phyloP scores from a whole-genome alignment of 2,113 vertebrate genomes.

The Xiphophorus maculatus region DNA sequence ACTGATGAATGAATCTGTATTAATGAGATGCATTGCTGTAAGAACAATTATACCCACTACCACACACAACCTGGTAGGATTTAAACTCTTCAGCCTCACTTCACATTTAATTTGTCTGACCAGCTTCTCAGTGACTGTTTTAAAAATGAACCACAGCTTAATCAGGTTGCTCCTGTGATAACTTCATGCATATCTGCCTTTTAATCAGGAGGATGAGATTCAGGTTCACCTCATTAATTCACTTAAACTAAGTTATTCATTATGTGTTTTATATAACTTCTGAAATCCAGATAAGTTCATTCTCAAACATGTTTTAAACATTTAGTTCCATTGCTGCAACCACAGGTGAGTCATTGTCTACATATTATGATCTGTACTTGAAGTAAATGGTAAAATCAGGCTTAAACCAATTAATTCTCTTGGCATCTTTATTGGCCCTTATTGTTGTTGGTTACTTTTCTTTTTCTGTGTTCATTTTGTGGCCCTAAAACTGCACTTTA shows the following conservation, averaged over 20 bases:
- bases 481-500: background rate
- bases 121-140: background rate
- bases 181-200: background rate
- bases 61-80: background rate
- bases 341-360: too few species aligned
- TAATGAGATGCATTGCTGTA: slow-evolving; percentile 19
- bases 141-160: background rate
- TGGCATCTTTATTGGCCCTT: background rate
- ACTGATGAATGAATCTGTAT: slow-evolving; percentile 32
- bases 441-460: background rate
- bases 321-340: too few species aligned
- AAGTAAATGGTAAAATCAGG: background rate
- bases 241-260: slow-evolving; percentile 10
- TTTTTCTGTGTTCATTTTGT: background rate
- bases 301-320: background rate
- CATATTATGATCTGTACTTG: background rate
- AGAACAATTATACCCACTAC: background rate
- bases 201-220: background rate
- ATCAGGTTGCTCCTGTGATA: background rate
- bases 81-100: background rate
- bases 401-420: background rate
- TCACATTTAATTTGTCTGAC: background rate
- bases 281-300: background rate
- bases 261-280: background rate
- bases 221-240: slow-evolving; percentile 12